phyloP scores from a whole-genome alignment of 2,888 invertebrate genomes.

The Nezara viridula region DNA sequence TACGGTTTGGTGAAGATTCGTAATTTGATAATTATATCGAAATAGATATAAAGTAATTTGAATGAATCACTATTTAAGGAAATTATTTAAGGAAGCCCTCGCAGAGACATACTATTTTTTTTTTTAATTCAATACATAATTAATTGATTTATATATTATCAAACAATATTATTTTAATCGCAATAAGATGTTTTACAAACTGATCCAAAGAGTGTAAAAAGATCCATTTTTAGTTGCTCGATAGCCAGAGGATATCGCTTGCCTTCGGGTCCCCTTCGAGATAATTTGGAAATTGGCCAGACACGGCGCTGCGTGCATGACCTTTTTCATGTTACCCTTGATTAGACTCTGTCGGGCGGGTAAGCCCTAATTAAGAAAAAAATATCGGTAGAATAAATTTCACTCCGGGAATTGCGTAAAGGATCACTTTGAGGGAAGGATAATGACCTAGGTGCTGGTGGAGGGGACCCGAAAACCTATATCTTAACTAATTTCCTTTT shows the following conservation, averaged over 20 bases:
- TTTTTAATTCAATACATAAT: too few species aligned
- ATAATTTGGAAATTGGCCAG: constrained; percentile 16
- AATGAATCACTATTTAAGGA: too few species aligned
- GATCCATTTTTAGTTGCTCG: neutral
- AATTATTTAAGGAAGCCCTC: too few species aligned
- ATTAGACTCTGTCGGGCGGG: neutral
- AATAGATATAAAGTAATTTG: too few species aligned
- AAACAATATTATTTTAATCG: too few species aligned
- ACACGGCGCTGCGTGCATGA: neutral
- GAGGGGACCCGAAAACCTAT: neutral
- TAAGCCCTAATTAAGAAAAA: constrained; percentile 9
- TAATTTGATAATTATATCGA: too few species aligned
- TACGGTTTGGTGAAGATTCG: too few species aligned
- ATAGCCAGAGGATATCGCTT: neutral
- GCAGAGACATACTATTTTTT: too few species aligned
- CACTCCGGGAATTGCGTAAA: neutral
- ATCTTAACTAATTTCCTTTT: constrained; percentile 6
- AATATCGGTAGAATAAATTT: neutral
- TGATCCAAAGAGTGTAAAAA: too few species aligned
- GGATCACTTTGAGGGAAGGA: neutral
- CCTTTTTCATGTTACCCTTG: constrained; percentile 15
- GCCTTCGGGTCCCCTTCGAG: neutral
- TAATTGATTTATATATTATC: too few species aligned
- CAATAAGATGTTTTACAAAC: too few species aligned
- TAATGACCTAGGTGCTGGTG: neutral